phyloP scores from a whole-genome alignment of 2,888 invertebrate genomes.

The Drosophila emarginata region DNA sequence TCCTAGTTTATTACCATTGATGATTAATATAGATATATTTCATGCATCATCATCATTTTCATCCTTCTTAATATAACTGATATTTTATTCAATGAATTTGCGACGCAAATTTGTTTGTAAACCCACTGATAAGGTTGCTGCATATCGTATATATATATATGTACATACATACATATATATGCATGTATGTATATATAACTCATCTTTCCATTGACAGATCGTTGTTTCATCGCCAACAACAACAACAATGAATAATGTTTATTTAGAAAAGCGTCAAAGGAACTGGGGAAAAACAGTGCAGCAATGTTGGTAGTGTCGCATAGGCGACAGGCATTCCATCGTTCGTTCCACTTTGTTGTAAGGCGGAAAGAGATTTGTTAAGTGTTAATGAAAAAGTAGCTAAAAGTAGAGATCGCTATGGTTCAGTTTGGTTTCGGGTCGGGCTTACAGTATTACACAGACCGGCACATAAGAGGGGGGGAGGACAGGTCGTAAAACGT shows the following conservation, averaged over 20 bases:
- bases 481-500: slow-evolving; percentile 56
- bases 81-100: neutral
- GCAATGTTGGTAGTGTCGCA: neutral
- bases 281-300: neutral
- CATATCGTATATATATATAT: neutral
- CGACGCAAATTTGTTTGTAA: slow-evolving; percentile 2
- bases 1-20: too few species aligned
- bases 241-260: slow-evolving; percentile 5
- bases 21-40: too few species aligned
- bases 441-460: neutral
- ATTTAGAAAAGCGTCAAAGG: neutral
- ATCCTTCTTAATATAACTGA: neutral
- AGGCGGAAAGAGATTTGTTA: slow-evolving; percentile 71
- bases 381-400: slow-evolving; percentile 77
- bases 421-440: slow-evolving; percentile 1
- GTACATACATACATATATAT: neutral
- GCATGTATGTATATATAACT: neutral
- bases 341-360: slow-evolving; percentile 23
- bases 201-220: neutral
- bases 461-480: neutral
- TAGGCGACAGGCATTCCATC: too few species aligned
- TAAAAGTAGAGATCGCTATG: slow-evolving; percentile 16
- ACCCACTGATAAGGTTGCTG: neutral
- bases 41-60: too few species aligned
- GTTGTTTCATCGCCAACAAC: neutral